A percentile compares a stretch with the other conserved stretches of the same genome.
phyloP scores from a whole-genome alignment of 2,797 vertebrate species.

The Ceyx erithaca region DNA sequence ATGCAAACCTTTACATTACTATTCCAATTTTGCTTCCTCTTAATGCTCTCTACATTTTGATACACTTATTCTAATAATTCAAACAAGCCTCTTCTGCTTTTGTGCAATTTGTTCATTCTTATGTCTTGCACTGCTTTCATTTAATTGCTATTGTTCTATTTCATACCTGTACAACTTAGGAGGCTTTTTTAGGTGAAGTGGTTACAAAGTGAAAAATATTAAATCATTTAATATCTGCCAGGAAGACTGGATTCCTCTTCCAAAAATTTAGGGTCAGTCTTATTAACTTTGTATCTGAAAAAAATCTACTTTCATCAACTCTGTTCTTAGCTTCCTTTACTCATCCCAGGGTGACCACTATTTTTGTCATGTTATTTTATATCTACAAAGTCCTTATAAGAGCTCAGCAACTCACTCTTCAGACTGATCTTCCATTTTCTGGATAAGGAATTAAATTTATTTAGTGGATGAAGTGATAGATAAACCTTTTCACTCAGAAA shows the following conservation, averaged over 20 bases:
- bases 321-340: background rate
- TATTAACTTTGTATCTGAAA: background rate
- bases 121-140: background rate
- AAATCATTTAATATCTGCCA: background rate
- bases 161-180: background rate
- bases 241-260: conserved; percentile 8
- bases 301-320: conserved; percentile 9
- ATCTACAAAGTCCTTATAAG: conserved; percentile 1
- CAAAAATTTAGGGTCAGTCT: background rate
- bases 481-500: background rate
- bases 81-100: background rate
- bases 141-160: background rate
- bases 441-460: conserved; percentile 24
- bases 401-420: background rate
- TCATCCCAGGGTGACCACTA: background rate
- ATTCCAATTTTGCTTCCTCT: background rate
- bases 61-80: background rate
- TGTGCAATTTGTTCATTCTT: background rate
- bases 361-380: conserved; percentile 17
- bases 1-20: background rate
- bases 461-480: background rate
- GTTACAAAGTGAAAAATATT: background rate
- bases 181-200: background rate
- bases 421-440: conserved; percentile 28
- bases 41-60: background rate